Conservation (phyloP, 2,797 vertebrate species). For the Diglossa cyanea region DNA sequence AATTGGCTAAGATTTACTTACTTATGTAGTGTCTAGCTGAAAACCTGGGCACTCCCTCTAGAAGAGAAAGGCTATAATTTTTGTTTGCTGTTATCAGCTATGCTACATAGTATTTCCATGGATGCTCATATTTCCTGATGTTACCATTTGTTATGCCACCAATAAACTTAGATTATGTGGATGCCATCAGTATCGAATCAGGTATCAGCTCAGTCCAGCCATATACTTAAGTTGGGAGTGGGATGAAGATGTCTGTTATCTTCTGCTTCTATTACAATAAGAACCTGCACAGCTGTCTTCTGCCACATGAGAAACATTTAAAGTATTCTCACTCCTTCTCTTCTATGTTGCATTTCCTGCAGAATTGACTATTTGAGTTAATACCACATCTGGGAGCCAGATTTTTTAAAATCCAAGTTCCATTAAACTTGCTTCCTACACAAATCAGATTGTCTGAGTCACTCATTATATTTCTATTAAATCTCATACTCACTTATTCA, state of each 20-base stretch:
- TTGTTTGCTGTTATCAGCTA: background rate
- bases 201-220: background rate
- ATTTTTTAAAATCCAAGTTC: background rate
- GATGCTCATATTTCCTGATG: background rate
- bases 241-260: background rate
- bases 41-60: background rate
- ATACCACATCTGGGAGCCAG: background rate
- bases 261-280: background rate
- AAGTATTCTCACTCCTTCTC: background rate
- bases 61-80: background rate
- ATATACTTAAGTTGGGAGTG: background rate
- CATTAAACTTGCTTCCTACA: slow-evolving; percentile 1
- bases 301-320: background rate
- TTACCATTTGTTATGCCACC: background rate
- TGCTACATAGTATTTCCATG: background rate
- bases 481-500: background rate
- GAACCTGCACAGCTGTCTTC: background rate
- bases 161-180: background rate
- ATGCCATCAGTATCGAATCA: background rate
- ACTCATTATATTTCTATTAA: background rate
- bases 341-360: background rate
- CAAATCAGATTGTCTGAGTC: background rate
- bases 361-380: background rate
- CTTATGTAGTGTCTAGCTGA: background rate
- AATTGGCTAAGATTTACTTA: background rate